Percentiles rank a stretch among this genome's conserved stretches.
Evolutionary conservation across 2,888 invertebrate species (phyloP).

Genomic region (Drosophila borealis): DNA sequence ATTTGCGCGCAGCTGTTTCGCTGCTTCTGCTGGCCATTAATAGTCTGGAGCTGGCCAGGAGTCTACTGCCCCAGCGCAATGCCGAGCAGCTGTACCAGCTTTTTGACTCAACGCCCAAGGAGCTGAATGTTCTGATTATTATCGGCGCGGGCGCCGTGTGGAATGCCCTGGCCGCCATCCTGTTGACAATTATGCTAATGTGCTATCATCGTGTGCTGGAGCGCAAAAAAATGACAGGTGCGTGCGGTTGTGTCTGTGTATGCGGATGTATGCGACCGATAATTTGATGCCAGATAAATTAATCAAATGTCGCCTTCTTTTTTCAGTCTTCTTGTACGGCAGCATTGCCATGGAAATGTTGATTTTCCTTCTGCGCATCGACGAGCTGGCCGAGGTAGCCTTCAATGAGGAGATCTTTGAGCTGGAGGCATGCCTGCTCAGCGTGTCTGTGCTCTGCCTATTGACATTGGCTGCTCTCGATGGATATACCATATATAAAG

Average conservation of each 20-base stretch:
- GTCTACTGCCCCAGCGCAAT: constrained; percentile 73
- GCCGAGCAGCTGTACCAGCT: constrained; percentile 52
- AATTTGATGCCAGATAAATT: constrained; percentile 44
- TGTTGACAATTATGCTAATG: constrained; percentile 82
- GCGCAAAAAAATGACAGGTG: constrained; percentile 82
- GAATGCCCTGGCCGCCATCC: constrained; percentile 79
- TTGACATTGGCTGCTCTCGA: constrained; percentile 72
- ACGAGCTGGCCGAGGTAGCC: constrained; percentile 79
- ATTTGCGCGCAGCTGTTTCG: constrained; percentile 82
- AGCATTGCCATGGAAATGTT: constrained; percentile 69
- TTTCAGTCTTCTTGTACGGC: constrained; percentile 78
- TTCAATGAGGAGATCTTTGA: constrained; percentile 75
- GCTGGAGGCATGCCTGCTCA: constrained; percentile 77
- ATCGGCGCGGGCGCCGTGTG: constrained; percentile 73
- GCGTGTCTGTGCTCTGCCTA: constrained; percentile 59
- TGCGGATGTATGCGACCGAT: constrained; percentile 20
- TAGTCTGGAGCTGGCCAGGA: constrained; percentile 82
- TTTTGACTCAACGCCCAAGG: constrained; percentile 51
- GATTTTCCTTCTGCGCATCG: constrained; percentile 76
- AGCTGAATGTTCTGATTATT: constrained; percentile 68
- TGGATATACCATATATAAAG: constrained; percentile 83
- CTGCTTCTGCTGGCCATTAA: constrained; percentile 81
- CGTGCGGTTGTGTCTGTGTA: constrained; percentile 36
- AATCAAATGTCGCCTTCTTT: constrained; percentile 43
- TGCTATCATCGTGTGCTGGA: constrained; percentile 83